Evolutionary conservation across 2,113 vertebrate genomes (phyloP).

Genomic region (Microcebus ravelobensis): DNA sequence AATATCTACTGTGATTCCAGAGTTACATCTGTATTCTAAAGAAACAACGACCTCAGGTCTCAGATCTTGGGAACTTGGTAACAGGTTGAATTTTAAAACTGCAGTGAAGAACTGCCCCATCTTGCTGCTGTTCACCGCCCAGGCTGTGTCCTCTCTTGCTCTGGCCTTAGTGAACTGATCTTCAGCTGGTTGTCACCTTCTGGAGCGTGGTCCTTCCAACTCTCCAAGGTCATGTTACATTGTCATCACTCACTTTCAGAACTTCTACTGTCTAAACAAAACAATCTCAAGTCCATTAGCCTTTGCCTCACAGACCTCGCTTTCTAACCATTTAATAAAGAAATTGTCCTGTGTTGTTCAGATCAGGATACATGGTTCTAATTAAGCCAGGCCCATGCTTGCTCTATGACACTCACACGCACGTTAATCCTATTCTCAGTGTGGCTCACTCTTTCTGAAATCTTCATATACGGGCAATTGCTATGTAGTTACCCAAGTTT

Average conservation of each 20-base stretch:
- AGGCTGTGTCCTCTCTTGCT: not conserved
- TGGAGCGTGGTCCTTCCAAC: not conserved
- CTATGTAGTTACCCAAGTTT: not conserved
- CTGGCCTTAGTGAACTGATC: not conserved
- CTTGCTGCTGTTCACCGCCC: not conserved
- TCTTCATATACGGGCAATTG: not conserved
- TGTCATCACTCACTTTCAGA: not conserved
- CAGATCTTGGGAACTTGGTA: not conserved
- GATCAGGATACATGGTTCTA: not conserved
- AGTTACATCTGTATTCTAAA: not conserved
- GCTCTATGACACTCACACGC: not conserved
- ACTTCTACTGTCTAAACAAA: not conserved
- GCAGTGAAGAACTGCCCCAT: not conserved
- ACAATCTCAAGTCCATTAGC: not conserved
- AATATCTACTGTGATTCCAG: conserved; percentile 34
- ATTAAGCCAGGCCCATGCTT: not conserved
- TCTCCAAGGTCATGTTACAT: not conserved
- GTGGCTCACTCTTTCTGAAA: not conserved
- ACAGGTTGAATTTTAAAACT: not conserved
- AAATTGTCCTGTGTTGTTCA: not conserved
- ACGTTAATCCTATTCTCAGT: not conserved
- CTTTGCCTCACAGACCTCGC: not conserved
- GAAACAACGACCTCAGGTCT: not conserved
- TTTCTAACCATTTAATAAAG: conserved; percentile 4
- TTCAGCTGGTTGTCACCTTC: not conserved